Conservation (phyloP, 2,113 vertebrate species). For the Eonycteris spelaea region DNA sequence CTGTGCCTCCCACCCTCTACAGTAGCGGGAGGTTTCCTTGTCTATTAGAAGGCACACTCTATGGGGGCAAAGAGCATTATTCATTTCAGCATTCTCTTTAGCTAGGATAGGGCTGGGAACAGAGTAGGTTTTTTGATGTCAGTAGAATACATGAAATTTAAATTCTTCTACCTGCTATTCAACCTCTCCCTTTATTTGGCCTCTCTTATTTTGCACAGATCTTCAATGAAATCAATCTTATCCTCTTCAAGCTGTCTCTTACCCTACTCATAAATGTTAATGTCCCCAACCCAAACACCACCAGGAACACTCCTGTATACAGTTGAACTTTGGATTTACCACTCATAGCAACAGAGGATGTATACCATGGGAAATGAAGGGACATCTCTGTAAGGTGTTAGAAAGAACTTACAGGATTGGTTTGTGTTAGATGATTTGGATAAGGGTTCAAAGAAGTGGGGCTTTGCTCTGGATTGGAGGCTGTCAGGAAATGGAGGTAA, state of each 20-base stretch:
- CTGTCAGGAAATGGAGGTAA: background rate
- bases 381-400: background rate
- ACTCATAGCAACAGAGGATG: background rate
- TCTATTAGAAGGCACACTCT: background rate
- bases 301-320: background rate
- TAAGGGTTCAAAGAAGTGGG: background rate
- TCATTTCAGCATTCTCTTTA: background rate
- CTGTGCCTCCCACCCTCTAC: background rate
- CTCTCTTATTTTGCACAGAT: background rate
- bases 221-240: background rate
- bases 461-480: constrained; percentile 5
- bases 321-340: background rate
- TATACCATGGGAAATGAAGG: background rate
- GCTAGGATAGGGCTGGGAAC: background rate
- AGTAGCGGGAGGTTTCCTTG: background rate
- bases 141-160: background rate
- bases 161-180: background rate
- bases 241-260: background rate
- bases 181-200: background rate
- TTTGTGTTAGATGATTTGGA: background rate
- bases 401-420: background rate
- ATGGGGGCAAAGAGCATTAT: background rate
- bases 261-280: background rate
- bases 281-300: background rate
- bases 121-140: background rate